A percentile compares a stretch with the other conserved stretches of the same genome.
These are phyloP conservation scores for Melinopterus prodromus DNA, from an alignment of 2,888 invertebrate genomes.

Conservation along the genomic window DNA sequence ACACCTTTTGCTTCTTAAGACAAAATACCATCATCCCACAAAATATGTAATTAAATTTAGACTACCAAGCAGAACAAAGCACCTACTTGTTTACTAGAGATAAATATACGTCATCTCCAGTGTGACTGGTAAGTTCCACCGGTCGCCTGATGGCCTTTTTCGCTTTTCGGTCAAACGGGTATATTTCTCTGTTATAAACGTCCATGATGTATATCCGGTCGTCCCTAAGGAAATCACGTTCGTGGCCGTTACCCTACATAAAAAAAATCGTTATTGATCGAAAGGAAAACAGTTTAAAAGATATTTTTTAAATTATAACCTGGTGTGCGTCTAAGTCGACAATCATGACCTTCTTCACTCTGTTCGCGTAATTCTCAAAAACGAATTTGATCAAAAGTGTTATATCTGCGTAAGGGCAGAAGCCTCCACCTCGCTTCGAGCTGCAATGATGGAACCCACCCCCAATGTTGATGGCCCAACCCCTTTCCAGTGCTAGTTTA, in stretches of 20 bases:
- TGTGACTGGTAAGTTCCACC: slow-evolving; percentile 70
- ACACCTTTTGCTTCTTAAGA: too few relatives aligned
- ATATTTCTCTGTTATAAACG: slow-evolving; percentile 83
- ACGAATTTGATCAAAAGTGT: slow-evolving; percentile 78
- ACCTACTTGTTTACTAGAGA: slow-evolving; percentile 70
- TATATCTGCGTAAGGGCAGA: slow-evolving; percentile 92
- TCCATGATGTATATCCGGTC: slow-evolving; percentile 86
- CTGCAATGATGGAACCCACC: slow-evolving; percentile 94
- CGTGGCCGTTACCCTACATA: slow-evolving; percentile 85
- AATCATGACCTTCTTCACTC: slow-evolving; percentile 79
- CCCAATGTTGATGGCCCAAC: slow-evolving; percentile 91
- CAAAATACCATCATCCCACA: too few relatives aligned
- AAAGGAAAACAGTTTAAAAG: not conserved
- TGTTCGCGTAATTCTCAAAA: slow-evolving; percentile 63
- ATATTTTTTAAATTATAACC: slow-evolving; percentile 59
- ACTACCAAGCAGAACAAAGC: not conserved
- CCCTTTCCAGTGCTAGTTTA: slow-evolving; percentile 80
- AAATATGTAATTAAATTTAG: too few relatives aligned
- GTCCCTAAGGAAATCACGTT: slow-evolving; percentile 78
- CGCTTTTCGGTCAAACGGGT: slow-evolving; percentile 79
- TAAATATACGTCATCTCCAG: slow-evolving; percentile 76
- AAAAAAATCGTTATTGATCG: slow-evolving; percentile 31
- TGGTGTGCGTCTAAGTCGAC: slow-evolving; percentile 94
- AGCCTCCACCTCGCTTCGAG: slow-evolving; percentile 79
- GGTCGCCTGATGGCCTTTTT: slow-evolving; percentile 75